These are phyloP conservation scores for Lathronympha strigana DNA, from an alignment of 2,888 invertebrate genomes.

Conservation along the genomic window DNA sequence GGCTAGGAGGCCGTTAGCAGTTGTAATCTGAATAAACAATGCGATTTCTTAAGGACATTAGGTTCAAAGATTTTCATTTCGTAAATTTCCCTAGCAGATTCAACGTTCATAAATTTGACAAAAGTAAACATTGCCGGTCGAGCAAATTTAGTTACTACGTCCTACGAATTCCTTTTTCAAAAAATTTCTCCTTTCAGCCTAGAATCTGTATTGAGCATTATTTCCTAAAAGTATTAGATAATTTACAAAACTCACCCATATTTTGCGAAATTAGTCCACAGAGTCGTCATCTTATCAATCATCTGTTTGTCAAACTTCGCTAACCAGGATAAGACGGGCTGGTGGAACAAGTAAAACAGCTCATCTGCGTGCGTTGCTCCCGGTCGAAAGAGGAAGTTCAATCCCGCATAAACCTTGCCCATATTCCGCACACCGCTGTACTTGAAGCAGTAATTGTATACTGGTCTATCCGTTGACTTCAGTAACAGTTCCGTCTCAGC, in stretches of 20 bases:
- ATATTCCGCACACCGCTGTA: slow-evolving; percentile 64
- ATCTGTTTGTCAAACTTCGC: slow-evolving; percentile 60
- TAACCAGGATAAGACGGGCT: slow-evolving; percentile 48
- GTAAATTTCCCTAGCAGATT: too few species aligned
- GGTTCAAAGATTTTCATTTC: too few species aligned
- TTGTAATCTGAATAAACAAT: too few species aligned
- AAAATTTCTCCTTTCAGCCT: too few species aligned
- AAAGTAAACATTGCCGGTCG: too few species aligned
- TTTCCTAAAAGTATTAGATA: neutral
- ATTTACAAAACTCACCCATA: slow-evolving; percentile 57
- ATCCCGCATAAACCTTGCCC: slow-evolving; percentile 51
- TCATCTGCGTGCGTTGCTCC: slow-evolving; percentile 73
- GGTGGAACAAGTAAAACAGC: slow-evolving; percentile 69
- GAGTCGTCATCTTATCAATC: slow-evolving; percentile 62
- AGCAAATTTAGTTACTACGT: too few species aligned
- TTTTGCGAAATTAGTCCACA: slow-evolving; percentile 76
- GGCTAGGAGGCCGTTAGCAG: too few species aligned
- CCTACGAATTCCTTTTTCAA: too few species aligned
- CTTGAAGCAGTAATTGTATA: slow-evolving; percentile 65
- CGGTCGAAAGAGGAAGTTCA: slow-evolving; percentile 47
- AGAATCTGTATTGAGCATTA: too few species aligned
- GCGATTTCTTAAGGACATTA: too few species aligned
- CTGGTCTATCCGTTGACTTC: slow-evolving; percentile 55
- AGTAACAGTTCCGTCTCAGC: slow-evolving; percentile 63
- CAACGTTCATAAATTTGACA: too few species aligned